Evolutionary conservation across 2,113 vertebrate species (phyloP).

Genomic region (Prunella fulvescens): DNA sequence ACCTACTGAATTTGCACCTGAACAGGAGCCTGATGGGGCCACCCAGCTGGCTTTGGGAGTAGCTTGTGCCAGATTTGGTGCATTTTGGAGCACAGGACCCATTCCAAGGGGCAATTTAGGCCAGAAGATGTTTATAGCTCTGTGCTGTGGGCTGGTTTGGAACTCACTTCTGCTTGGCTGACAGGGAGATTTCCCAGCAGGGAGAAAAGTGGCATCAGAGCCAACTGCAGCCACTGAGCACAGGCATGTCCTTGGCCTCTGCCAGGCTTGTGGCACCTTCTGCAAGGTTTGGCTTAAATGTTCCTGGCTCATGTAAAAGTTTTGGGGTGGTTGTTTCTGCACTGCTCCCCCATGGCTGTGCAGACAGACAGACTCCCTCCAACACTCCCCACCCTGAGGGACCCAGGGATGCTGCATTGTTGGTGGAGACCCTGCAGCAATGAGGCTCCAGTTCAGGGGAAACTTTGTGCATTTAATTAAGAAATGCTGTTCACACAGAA

Average conservation of each 20-base stretch:
- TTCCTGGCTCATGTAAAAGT: neutral
- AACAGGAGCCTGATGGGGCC: neutral
- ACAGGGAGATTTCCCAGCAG: neutral
- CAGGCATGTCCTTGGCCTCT: neutral
- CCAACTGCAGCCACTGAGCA: fast-evolving
- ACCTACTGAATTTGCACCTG: neutral
- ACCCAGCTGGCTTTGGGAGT: neutral
- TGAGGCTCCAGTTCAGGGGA: neutral
- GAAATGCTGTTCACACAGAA: slow-evolving; percentile 52
- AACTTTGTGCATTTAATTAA: slow-evolving; percentile 47
- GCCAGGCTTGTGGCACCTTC: neutral
- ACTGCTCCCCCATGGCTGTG: neutral
- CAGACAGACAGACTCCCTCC: neutral
- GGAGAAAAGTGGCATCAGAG: neutral
- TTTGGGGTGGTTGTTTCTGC: neutral
- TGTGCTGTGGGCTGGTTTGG: neutral
- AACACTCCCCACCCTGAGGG: neutral
- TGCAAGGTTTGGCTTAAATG: neutral
- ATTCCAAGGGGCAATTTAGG: neutral
- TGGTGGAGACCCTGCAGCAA: slow-evolving; percentile 9
- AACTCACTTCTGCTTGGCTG: neutral
- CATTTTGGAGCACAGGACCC: neutral
- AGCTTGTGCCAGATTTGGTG: neutral
- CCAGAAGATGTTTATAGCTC: neutral
- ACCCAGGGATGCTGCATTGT: neutral